These are phyloP conservation scores for Euschistus heros DNA, from an alignment of 1,140 invertebrate species.

Conservation along the genomic window DNA sequence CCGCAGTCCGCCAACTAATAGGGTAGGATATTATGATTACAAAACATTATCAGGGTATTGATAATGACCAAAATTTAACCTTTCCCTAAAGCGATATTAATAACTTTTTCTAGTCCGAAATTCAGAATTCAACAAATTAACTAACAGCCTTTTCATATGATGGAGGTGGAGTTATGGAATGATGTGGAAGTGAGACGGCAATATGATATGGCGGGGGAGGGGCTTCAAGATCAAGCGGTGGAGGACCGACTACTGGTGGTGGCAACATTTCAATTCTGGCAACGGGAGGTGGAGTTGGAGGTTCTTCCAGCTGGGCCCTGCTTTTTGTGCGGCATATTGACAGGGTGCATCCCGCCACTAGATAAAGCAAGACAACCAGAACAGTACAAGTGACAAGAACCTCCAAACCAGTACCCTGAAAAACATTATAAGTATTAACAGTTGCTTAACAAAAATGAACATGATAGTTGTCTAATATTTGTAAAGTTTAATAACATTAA, in stretches of 20 bases:
- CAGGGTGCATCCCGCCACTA: constrained; percentile 47
- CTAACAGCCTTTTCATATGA: constrained; percentile 52
- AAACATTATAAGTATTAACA: constrained; percentile 3
- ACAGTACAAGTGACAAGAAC: constrained; percentile 52
- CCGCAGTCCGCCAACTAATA: too few species aligned
- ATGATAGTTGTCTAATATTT: too few species aligned
- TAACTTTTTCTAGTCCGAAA: too few species aligned
- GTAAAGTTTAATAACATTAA: too few species aligned
- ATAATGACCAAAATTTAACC: too few species aligned
- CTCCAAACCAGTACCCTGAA: constrained; percentile 45
- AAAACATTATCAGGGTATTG: too few species aligned
- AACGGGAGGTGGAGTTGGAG: not conserved
- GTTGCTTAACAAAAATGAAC: too few species aligned
- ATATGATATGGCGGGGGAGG: constrained; percentile 56
- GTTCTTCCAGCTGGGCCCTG: not conserved
- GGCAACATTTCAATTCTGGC: constrained; percentile 5
- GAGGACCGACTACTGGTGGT: constrained; percentile 36
- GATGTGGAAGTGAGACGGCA: constrained; percentile 49
- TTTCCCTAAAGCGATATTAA: too few species aligned
- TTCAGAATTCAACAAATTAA: constrained; percentile 34
- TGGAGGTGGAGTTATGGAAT: constrained; percentile 48
- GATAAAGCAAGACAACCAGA: constrained; percentile 41
- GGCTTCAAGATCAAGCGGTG: constrained; percentile 28
- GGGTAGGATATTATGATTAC: too few species aligned
- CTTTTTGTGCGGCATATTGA: constrained; percentile 32